Base-by-base conservation (phyloP, 1,140 invertebrate species). In the Linepithema humile region DNA sequence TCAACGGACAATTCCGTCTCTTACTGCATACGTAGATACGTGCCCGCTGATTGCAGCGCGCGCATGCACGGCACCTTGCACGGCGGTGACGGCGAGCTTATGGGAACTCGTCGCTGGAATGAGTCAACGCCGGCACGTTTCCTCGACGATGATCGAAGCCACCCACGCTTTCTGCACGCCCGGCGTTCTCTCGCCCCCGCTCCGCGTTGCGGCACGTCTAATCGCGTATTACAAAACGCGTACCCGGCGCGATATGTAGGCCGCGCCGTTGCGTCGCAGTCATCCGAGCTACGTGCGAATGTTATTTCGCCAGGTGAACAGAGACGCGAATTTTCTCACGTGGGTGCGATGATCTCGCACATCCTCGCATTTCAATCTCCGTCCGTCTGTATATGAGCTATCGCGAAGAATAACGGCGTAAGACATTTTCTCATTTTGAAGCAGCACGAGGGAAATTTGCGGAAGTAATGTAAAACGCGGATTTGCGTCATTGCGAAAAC, bases 1-100 rank as follows among this genome's bases (percentile, higher is more conserved):
- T 88, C 87, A 88, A 70, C 86, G 87, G 74, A 88, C 83, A 85
- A 77, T 87, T 82, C 57, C 67, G 87, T 77, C 82, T 80, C 86
- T 87, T 80, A 55, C 67, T 40, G 38, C 69, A 59, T 20, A 73
- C 60, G 74, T 69, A 85, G 59, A 59, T 70, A 85, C 83, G 72
- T 64, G 85, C 35, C 48, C 60, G 65, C 48, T 82, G 85, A 87
- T 84, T 69, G 62, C 85, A 48, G 73, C 75, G 60, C 26, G 86
- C 85, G 82, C 82, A 72, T 53, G 53, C 67, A 85, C 85, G 72
- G 85, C 86, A 88, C 87, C 87, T 88, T 88, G 87, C 85, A 60
- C 85, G 67, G 53, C 83, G 75, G 59, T 78, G 43, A 45, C 67
- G 64, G 15, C n/a, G 29, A 48, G 43, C 20, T 45, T 35, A 77